Evolutionary conservation across 1,140 invertebrate species (phyloP).

Genomic region (Anastatus disparis): DNA sequence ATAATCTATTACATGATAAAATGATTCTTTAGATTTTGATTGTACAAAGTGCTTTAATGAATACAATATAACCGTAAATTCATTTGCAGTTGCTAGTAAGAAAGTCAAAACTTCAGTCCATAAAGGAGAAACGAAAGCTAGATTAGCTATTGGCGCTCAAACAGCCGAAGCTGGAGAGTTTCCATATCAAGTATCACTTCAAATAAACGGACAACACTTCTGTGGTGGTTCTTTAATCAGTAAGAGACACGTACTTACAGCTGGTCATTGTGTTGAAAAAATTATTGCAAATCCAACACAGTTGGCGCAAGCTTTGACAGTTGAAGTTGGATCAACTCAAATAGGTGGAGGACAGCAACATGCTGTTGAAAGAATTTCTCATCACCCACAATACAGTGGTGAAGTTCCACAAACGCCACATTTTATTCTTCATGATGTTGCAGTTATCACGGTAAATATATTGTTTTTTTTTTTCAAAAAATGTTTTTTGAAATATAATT

Average conservation of each 20-base stretch:
- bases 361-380: neutral
- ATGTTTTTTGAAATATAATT: too few species aligned
- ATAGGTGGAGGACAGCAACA: neutral
- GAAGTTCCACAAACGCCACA: too few species aligned
- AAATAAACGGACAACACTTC: neutral
- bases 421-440: neutral
- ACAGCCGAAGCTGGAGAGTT: neutral
- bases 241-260: neutral
- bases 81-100: too few species aligned
- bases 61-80: too few species aligned
- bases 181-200: neutral
- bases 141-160: neutral
- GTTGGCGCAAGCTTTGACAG: neutral
- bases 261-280: neutral
- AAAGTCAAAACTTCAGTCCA: too few species aligned
- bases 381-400: neutral
- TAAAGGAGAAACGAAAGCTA: neutral
- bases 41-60: too few species aligned
- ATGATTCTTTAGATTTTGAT: too few species aligned
- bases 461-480: too few species aligned
- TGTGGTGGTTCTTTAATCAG: conserved; percentile 9
- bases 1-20: too few species aligned
- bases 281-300: neutral
- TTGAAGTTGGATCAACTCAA: neutral
- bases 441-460: neutral